Evolutionary conservation across 2,888 invertebrate species (phyloP), one percentile per base, ranked within the genome.

Genomic region (Barypeithes pellucidus): DNA sequence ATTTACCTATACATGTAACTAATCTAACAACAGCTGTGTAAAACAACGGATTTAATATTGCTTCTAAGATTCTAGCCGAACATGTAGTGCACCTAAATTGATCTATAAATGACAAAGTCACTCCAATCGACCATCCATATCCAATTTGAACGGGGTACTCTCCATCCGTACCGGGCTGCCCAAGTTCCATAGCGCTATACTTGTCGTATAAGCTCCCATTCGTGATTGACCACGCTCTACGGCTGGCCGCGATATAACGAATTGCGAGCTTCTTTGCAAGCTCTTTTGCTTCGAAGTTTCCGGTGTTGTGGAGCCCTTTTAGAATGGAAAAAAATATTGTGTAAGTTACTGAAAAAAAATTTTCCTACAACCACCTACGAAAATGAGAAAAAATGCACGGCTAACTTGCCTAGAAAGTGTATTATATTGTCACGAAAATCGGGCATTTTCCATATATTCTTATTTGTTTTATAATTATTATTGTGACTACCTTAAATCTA

Each of bases 161-260:
- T 0, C 95, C 95, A 0, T 94, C 94, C 0, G 90, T 90, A 0
- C 95, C 95, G 24, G 8, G 36, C 8, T 5, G 1, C 9, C 36
- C 36, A 36, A 9, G 12, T 36, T 36, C 11, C 2, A 12, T 3
- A 11, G 36, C 36, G 36, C 9, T 12, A 36, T 36, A 36, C 12
- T 8, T 36, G 8, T 36, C 36, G 36, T 5, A 36, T 5, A 24
- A 24, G 2, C 24, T 5, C 5, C 24, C 24, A 3, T 24, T 5
- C 24, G 24, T 24, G 24, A 5, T 3, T 5, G 5, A 2, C 11
- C 8, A 11, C 12, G 36, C 36, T 8, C 2, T 11, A 8, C 5
- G 3, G 36, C 36, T 8, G 12, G 36, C 3, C 2, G 2, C 12
- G 2, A 36, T 1, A 12, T 5, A 36, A 8, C 36, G 36, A 36